phyloP scores from a whole-genome alignment of 2,113 vertebrate species.

The Corythaeola cristata region DNA sequence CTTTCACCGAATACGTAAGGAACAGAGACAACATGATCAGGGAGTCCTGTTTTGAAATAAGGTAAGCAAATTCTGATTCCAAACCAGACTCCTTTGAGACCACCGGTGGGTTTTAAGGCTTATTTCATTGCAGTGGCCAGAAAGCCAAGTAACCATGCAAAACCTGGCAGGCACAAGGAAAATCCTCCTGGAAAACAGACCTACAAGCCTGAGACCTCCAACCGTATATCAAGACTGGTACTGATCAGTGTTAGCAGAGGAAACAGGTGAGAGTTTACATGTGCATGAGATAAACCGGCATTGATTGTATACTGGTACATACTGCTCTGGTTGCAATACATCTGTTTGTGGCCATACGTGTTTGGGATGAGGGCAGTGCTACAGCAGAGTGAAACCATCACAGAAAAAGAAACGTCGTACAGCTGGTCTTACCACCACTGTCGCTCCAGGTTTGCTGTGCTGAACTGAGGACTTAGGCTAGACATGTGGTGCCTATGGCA shows the following conservation, averaged over 20 bases:
- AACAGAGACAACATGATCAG: neutral
- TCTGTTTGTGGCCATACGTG: neutral
- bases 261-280: neutral
- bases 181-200: neutral
- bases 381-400: neutral
- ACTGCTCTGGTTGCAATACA: neutral
- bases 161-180: neutral
- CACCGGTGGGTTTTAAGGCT: neutral
- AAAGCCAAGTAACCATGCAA: neutral
- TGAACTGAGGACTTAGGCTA: neutral
- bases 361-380: neutral
- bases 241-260: neutral
- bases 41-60: fast-evolving
- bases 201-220: neutral
- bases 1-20: fast-evolving
- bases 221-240: neutral
- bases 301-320: neutral
- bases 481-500: neutral
- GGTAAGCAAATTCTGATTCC: neutral
- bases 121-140: neutral
- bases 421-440: neutral
- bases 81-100: neutral
- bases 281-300: neutral
- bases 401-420: neutral
- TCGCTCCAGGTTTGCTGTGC: neutral